Percentiles rank a stretch among this genome's conserved stretches.
Conservation (phyloP, 2,797 vertebrate genomes). For the Onychomys arenicola region DNA sequence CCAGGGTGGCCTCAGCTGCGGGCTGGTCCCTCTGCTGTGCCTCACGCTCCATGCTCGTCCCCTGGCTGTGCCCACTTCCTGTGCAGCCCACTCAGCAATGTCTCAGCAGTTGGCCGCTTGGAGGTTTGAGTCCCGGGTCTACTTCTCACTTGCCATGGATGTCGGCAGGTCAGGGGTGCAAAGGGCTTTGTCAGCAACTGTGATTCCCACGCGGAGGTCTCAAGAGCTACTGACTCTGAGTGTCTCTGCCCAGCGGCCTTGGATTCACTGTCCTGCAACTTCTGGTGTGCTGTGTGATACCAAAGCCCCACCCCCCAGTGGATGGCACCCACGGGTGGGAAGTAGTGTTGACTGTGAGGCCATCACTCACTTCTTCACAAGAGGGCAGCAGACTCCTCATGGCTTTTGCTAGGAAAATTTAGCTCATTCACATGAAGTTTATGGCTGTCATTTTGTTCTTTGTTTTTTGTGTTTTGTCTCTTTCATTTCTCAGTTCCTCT, state of each 20-base stretch:
- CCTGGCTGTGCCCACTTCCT: neutral
- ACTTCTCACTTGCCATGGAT: neutral
- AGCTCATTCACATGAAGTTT: no score
- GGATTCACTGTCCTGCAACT: neutral
- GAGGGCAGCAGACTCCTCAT: neutral
- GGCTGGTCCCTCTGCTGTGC: neutral
- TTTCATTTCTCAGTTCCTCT: neutral
- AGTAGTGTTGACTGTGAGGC: neutral
- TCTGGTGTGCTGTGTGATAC: neutral
- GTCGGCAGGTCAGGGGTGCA: neutral
- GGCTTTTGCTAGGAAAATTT: neutral
- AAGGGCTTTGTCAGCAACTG: no score
- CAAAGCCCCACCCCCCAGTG: neutral
- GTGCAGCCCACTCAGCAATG: neutral
- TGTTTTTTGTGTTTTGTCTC: neutral
- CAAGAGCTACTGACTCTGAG: neutral
- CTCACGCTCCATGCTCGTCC: neutral
- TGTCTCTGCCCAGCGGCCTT: neutral
- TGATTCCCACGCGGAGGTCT: neutral
- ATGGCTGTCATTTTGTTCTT: no score
- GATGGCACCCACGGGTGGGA: neutral
- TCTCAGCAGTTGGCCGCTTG: neutral
- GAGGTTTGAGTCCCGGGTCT: neutral
- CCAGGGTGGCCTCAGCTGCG: neutral
- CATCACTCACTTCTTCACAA: neutral